Base-by-base conservation (phyloP, 2,797 vertebrate species). In the Eurystomus glaucurus region DNA sequence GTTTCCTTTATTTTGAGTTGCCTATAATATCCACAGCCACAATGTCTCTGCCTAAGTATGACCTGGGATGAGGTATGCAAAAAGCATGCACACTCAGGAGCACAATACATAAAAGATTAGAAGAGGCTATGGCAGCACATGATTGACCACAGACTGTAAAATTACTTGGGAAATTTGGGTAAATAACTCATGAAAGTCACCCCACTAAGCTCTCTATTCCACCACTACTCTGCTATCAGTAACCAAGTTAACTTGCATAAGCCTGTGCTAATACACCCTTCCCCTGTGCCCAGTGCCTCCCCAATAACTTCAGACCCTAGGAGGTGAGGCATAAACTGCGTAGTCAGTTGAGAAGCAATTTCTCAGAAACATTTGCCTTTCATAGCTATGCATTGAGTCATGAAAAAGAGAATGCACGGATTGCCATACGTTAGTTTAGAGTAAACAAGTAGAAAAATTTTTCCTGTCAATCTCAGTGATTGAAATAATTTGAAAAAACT, bases 301-400 rank as follows among this genome's bases (percentile, higher is more conserved):
- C 29, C 11, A n/a, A 20, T n/a, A 55, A 4, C 16, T 71, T 71
- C 35, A 68, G 43, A 91, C 6, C 7, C 15, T 20, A 60, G 45
- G n/a, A 76, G 26, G 0, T 3, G 26, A 80, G 10, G n/a, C 35
- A 69, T 22, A 57, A 95, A 72, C 28, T 43, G 4, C n/a, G 20
- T 26, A 43, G 46, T 50, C 61, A 70, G 10, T 41, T 74, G 22
- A 84, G 58, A 86, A 82, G 16, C 16, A 57, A 28, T 39, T 77
- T 80, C 37, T 77, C 61, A 45, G 60, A 84, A 93, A 93, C 4
- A 46, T 50, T 23, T 69, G 17, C 60, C 35, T 81, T 91, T 81
- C 37, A 41, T 76, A 83, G 54, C 17, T 51, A 61, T 7, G 21
- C n/a, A 77, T 0, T 43, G 41, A 69, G 37, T 48, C 21, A 46